phyloP scores from a whole-genome alignment of 2,888 invertebrate species.

The Drosophila birchii region DNA sequence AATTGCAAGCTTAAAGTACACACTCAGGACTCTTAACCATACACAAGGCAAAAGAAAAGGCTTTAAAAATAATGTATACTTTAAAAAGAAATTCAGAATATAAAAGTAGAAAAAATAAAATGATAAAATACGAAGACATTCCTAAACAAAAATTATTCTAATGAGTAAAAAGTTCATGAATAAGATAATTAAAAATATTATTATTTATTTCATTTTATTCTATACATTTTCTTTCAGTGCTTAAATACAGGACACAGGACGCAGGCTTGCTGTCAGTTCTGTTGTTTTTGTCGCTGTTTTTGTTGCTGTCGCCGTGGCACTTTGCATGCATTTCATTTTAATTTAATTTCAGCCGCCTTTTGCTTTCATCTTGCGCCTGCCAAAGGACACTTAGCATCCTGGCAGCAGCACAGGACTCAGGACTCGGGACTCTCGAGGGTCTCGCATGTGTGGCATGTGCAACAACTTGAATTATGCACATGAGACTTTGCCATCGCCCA shows the following conservation, averaged over 20 bases:
- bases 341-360: conserved; percentile 77
- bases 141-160: background rate
- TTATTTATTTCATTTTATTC: background rate
- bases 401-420: conserved; percentile 45
- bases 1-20: conserved; percentile 56
- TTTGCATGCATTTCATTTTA: conserved; percentile 79
- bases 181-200: no score
- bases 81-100: background rate
- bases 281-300: conserved; percentile 25
- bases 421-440: conserved; percentile 39
- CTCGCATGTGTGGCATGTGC: conserved; percentile 66
- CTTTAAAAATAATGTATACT: background rate
- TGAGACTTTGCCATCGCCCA: conserved; percentile 53
- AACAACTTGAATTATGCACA: conserved; percentile 81
- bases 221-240: background rate
- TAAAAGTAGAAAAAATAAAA: background rate
- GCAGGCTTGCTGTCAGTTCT: conserved; percentile 28
- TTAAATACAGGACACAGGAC: conserved; percentile 4
- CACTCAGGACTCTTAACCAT: conserved; percentile 38
- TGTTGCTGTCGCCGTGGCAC: conserved; percentile 56
- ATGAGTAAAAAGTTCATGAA: background rate
- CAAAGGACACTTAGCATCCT: conserved; percentile 63
- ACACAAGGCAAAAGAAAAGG: background rate
- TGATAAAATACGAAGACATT: background rate
- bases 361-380: conserved; percentile 70